phyloP scores from a whole-genome alignment of 2,797 vertebrate species.

The Micrastur ruficollis region DNA sequence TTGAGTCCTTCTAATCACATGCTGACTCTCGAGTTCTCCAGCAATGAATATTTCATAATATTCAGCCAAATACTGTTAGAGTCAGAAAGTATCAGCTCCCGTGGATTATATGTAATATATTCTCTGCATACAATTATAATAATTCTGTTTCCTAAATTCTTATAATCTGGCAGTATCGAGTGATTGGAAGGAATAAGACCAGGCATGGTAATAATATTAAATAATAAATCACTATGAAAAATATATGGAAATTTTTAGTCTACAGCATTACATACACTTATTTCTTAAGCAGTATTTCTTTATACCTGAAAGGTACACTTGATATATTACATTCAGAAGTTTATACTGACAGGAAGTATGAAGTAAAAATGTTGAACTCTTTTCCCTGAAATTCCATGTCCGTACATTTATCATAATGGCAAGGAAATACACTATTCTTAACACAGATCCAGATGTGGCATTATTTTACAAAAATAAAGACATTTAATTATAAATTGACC shows the following conservation, averaged over 20 bases:
- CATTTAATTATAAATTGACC: neutral
- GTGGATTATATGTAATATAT: neutral
- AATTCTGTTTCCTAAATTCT: neutral
- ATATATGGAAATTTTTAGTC: neutral
- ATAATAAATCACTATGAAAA: neutral
- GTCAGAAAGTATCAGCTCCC: neutral
- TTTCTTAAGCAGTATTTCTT: neutral
- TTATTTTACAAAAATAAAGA: neutral
- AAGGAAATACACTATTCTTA: neutral
- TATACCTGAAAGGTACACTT: neutral
- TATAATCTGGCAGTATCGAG: neutral
- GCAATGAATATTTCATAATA: slow-evolving; percentile 3
- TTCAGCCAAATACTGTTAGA: neutral
- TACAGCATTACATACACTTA: neutral
- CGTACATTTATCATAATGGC: fast-evolving
- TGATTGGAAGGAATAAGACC: neutral
- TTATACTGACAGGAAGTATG: neutral
- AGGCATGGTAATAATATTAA: neutral
- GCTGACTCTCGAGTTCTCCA: neutral
- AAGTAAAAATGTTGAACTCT: neutral
- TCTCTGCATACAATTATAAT: neutral
- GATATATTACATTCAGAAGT: neutral
- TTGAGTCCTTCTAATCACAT: slow-evolving; percentile 23
- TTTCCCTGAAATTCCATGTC: neutral
- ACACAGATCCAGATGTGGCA: neutral